Base-by-base conservation (phyloP, 2,113 vertebrate genomes). In the Lepisosteus osseus region DNA sequence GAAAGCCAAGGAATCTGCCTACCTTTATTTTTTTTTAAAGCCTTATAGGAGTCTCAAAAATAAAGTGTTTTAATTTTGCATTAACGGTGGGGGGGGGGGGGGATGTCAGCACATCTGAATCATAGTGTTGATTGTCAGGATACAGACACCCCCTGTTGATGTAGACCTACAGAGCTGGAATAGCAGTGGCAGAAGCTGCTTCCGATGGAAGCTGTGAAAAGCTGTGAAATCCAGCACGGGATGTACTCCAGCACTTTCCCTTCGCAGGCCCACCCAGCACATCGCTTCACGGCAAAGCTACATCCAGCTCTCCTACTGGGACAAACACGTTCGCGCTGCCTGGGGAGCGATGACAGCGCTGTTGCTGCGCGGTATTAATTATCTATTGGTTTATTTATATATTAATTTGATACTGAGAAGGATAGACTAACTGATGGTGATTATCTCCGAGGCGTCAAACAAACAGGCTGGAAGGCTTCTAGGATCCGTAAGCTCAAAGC, bases 71-170 rank as follows among this genome's bases (percentile, higher is more conserved):
- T 59, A 59, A 59, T 59, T 59, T 59, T 5, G 57, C 3, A 13
- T 59, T 12, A n/a, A 29, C 6, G 43, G 56, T 1, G 29, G 7
- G 14, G 15, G 8, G 42, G 15, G 8, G 42, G 59, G 15, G 29
- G 40, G n/a, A 9, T 6, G 43, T 12, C 9, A 15, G 66, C 15
- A 62, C 63, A 54, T 72, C 56, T 71, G 54, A 65, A 67, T 68
- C 51, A 67, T 15, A 44, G 86, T 88, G 87, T 90, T 90, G 86
- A 91, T 91, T 87, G 76, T 74, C 76, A 85, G 82, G 87, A 87
- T 84, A 80, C 80, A 78, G 17, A 78, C 82, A 77, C 71, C 78
- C 45, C 57, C 3, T 59, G 57, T 59, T 59, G 57, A 8, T 59
- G 12, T 13, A 59, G 14, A 13, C n/a, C 13, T n/a, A 59, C 11